Conservation (phyloP, 2,113 vertebrate genomes). For the Crotalus horridus region DNA sequence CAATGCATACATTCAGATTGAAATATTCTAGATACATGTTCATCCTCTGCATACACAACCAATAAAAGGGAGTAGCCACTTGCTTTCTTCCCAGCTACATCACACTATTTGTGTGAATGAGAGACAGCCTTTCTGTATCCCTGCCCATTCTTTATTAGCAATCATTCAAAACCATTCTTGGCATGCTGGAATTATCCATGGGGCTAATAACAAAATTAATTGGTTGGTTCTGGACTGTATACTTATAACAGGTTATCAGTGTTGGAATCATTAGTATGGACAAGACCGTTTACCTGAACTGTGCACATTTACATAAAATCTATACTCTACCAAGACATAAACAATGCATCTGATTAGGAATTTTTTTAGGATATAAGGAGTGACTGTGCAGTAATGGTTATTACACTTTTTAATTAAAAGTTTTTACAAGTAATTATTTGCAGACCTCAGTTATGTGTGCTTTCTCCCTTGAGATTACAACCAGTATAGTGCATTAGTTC, state of each 20-base stretch:
- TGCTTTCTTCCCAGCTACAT: neutral
- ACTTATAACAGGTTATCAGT: neutral
- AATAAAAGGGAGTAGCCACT: neutral
- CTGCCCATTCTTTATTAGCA: neutral
- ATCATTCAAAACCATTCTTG: neutral
- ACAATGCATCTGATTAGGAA: neutral
- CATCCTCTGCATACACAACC: neutral
- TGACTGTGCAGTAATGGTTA: neutral
- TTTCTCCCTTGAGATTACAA: neutral
- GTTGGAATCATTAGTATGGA: neutral
- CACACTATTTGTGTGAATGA: neutral
- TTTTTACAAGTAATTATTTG: neutral
- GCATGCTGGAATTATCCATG: neutral
- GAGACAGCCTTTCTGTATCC: neutral
- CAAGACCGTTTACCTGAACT: neutral
- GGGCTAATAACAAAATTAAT: neutral
- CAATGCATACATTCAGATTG: neutral
- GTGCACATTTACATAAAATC: neutral
- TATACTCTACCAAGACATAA: neutral
- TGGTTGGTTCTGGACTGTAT: neutral
- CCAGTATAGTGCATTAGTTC: constrained; percentile 7
- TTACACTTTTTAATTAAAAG: neutral
- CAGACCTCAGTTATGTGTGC: neutral
- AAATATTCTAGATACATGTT: neutral
- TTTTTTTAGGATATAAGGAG: neutral